Evolutionary conservation across 2,888 invertebrate species (phyloP).

Genomic region (Amaurobius ferox): DNA sequence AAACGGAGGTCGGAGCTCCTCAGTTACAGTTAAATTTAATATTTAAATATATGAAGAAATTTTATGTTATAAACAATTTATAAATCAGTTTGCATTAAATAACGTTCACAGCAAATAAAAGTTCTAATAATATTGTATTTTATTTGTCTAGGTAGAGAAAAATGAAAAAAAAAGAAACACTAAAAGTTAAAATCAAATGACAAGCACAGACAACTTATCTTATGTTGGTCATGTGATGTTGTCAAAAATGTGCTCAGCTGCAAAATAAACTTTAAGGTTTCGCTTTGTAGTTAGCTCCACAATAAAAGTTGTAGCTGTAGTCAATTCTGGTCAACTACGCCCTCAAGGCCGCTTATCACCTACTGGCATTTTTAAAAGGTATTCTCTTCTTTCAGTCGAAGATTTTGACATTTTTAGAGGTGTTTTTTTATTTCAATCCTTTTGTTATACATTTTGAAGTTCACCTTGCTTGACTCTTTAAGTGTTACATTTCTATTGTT

Average conservation of each 20-base stretch:
- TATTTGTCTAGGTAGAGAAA: too few species aligned
- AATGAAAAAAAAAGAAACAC: too few species aligned
- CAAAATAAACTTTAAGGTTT: not conserved
- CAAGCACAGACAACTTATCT: too few species aligned
- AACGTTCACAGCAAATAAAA: too few species aligned
- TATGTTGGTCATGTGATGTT: too few species aligned
- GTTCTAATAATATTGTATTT: too few species aligned
- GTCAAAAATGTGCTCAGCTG: not conserved
- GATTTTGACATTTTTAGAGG: not conserved
- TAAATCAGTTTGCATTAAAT: too few species aligned
- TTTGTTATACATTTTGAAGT: not conserved
- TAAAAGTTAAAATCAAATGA: too few species aligned
- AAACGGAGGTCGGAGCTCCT: not conserved
- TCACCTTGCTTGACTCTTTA: not conserved
- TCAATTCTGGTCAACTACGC: too few species aligned
- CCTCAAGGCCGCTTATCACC: not conserved
- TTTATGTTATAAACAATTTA: too few species aligned
- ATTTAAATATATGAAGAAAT: too few species aligned
- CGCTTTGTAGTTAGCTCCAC: not conserved
- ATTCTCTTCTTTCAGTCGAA: constrained; percentile 6
- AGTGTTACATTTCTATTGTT: constrained; percentile 3
- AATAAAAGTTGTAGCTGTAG: too few species aligned
- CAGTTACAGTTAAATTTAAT: not conserved
- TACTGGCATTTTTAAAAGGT: not conserved
- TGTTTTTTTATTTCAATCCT: not conserved